Conservation (phyloP, 2,797 vertebrate genomes). For the Enteromius fasciolatus region DNA sequence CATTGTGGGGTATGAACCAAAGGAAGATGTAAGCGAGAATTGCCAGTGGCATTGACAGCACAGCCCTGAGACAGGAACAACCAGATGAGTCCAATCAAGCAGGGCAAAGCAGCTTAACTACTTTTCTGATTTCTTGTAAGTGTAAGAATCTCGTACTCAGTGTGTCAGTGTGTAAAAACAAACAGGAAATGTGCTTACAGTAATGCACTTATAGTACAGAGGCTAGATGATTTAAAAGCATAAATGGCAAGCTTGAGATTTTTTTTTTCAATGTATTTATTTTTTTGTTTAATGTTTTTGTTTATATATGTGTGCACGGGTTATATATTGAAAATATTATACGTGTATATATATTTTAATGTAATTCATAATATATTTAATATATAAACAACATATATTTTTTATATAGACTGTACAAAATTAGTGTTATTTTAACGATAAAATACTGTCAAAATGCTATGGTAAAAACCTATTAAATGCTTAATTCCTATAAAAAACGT, state of each 20-base stretch:
- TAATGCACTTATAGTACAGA: background rate
- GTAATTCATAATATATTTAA: too few relatives aligned
- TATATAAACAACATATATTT: too few relatives aligned
- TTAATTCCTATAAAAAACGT: too few relatives aligned
- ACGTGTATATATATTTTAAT: too few relatives aligned
- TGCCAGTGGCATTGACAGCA: constrained; percentile 71
- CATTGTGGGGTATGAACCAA: constrained; percentile 72
- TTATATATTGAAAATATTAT: too few relatives aligned
- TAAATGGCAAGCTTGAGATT: background rate
- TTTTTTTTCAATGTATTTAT: too few relatives aligned
- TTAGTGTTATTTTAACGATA: too few relatives aligned
- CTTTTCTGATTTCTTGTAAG: background rate
- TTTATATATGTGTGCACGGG: too few relatives aligned
- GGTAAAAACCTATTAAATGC: too few relatives aligned
- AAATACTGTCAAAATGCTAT: too few relatives aligned
- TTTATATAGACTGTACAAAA: too few relatives aligned
- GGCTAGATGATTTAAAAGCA: constrained; percentile 5
- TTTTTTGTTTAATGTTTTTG: background rate
- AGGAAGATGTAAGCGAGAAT: constrained; percentile 74
- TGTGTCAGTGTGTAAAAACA: background rate
- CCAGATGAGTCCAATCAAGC: constrained; percentile 4
- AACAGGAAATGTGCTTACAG: background rate
- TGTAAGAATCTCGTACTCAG: background rate
- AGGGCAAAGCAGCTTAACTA: background rate
- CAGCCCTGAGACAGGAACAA: constrained; percentile 65